phyloP scores from a whole-genome alignment of 2,888 invertebrate genomes.

The Iselma pallidipennis region DNA sequence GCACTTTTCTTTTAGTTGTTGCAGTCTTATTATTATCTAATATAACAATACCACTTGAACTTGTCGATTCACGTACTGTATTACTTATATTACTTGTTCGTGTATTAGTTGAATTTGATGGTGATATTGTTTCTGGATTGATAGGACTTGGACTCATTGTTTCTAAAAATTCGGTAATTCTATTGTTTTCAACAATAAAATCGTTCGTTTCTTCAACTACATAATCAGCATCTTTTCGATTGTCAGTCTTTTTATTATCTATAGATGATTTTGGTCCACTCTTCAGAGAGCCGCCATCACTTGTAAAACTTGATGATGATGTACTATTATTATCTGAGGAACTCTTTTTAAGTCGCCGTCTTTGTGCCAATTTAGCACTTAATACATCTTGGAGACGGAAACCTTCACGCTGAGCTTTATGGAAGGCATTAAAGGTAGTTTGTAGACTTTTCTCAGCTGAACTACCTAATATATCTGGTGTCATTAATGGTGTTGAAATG shows the following conservation, averaged over 20 bases:
- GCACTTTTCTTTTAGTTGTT: slow-evolving; percentile 34
- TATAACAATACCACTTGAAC: slow-evolving; percentile 47
- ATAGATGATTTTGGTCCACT: slow-evolving; percentile 42
- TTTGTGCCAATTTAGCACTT: slow-evolving; percentile 70
- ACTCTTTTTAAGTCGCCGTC: slow-evolving; percentile 66
- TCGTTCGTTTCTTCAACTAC: slow-evolving; percentile 36
- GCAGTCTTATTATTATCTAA: slow-evolving; percentile 36
- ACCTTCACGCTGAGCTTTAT: slow-evolving; percentile 70
- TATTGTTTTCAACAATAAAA: slow-evolving; percentile 57
- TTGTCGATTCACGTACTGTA: slow-evolving; percentile 39
- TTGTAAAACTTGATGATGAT: slow-evolving; percentile 53
- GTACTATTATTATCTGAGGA: slow-evolving; percentile 54
- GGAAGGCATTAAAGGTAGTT: slow-evolving; percentile 70
- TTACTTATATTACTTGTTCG: slow-evolving; percentile 32
- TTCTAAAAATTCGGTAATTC: slow-evolving; percentile 58
- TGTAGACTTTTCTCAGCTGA: slow-evolving; percentile 61
- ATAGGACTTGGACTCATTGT: slow-evolving; percentile 50
- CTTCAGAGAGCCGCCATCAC: slow-evolving; percentile 49
- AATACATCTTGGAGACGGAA: slow-evolving; percentile 74
- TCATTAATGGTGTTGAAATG: slow-evolving; percentile 63
- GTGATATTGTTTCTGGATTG: slow-evolving; percentile 33
- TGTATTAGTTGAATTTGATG: slow-evolving; percentile 27
- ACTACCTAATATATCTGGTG: slow-evolving; percentile 61
- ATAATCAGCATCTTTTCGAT: slow-evolving; percentile 18
- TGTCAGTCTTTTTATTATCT: slow-evolving; percentile 44